A percentile compares a stretch with the other conserved stretches of the same genome.
These are phyloP conservation scores for Phallusia fumigata DNA, from an alignment of 23 tunicate genomes.

Conservation along the genomic window DNA sequence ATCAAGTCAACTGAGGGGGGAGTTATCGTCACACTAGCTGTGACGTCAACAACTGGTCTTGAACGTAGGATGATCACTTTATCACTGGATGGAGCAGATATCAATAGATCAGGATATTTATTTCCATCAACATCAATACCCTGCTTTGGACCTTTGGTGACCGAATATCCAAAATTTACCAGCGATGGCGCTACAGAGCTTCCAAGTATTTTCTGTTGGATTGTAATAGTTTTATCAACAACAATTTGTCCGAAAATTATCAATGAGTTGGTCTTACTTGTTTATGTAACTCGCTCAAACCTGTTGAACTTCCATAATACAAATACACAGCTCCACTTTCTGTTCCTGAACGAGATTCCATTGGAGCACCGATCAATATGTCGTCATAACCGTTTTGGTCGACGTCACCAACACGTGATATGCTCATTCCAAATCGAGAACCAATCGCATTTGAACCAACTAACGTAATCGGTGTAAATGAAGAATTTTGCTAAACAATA, in stretches of 20 bases:
- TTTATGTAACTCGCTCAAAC: slow-evolving; percentile 6
- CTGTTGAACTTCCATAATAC: slow-evolving; percentile 19
- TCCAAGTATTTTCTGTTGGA: slow-evolving; percentile 19
- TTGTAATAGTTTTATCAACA: too few species aligned
- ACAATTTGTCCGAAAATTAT: too few species aligned
- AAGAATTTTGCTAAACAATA: not conserved
- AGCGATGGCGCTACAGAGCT: not conserved
- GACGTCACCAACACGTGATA: slow-evolving; percentile 34
- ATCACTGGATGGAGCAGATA: slow-evolving; percentile 40
- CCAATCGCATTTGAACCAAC: slow-evolving; percentile 20
- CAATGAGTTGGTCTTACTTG: slow-evolving; percentile 22
- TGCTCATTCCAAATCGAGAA: slow-evolving; percentile 34
- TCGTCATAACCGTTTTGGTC: slow-evolving; percentile 47
- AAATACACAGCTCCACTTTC: slow-evolving; percentile 38
- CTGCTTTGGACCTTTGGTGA: not conserved
- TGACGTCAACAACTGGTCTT: slow-evolving; percentile 16
- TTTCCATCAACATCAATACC: slow-evolving; percentile 22
- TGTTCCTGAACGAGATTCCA: not conserved
- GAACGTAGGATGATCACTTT: slow-evolving; percentile 18
- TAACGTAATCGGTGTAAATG: not conserved
- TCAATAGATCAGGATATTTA: slow-evolving; percentile 14
- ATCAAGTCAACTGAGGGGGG: not conserved
- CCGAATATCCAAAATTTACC: not conserved
- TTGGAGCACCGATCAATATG: slow-evolving; percentile 43
- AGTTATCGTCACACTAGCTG: slow-evolving; percentile 6